Percentiles rank a stretch among this genome's conserved stretches.
These are phyloP conservation scores for Entosphenus tridentatus DNA, from an alignment of 2,113 vertebrate genomes.

Conservation along the genomic window DNA sequence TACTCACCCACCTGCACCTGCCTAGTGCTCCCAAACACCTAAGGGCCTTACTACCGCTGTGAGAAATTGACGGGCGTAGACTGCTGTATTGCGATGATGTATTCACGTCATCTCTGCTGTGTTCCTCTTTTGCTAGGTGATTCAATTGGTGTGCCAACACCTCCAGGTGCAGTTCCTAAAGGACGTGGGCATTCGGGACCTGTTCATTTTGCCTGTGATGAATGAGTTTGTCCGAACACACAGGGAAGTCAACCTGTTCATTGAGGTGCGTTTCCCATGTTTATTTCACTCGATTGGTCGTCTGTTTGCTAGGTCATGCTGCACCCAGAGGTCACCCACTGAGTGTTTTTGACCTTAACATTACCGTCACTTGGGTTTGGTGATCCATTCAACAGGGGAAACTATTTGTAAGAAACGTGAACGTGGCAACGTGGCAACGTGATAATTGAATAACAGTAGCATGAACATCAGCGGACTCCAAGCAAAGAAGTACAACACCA, in stretches of 20 bases:
- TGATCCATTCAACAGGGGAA: background rate
- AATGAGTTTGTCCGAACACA: slow-evolving; percentile 23
- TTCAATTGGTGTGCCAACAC: background rate
- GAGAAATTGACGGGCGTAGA: background rate
- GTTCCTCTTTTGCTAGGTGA: slow-evolving; percentile 1
- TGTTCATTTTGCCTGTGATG: slow-evolving; percentile 15
- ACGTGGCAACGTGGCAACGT: background rate
- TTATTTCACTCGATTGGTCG: background rate
- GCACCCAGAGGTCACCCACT: background rate
- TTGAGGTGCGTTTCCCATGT: slow-evolving; percentile 19
- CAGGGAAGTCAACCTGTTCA: slow-evolving; percentile 27
- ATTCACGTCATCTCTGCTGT: background rate
- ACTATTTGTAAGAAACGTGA: background rate
- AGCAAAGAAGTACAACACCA: too few species aligned
- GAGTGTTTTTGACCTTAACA: background rate
- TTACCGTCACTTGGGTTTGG: background rate
- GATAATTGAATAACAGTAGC: background rate
- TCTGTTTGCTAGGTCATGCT: background rate
- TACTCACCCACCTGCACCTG: background rate
- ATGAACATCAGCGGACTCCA: too few species aligned
- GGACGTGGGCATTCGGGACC: background rate
- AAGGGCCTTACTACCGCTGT: background rate
- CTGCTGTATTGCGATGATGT: background rate
- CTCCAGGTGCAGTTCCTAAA: background rate
- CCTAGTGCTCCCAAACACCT: background rate